Conservation (phyloP, 2,113 vertebrate genomes). For the Ranitomeya imitator region DNA sequence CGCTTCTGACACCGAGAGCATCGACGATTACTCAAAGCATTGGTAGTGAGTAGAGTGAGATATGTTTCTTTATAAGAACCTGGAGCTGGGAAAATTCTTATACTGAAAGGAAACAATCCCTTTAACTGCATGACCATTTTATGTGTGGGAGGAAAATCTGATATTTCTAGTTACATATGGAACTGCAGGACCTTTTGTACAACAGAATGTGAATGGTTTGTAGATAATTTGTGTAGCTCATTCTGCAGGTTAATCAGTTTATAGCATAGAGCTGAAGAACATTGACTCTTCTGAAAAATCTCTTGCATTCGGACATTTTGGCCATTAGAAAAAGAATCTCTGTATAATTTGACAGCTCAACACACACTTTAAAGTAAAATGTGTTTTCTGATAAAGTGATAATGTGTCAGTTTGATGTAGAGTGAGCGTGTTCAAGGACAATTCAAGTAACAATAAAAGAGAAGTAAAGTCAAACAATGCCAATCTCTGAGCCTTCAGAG, state of each 20-base stretch:
- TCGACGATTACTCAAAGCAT: no score
- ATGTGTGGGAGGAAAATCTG: background rate
- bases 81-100: no score
- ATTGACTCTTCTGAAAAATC: background rate
- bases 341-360: background rate
- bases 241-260: background rate
- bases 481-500: slow-evolving; percentile 26
- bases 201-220: background rate
- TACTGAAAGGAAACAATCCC: no score
- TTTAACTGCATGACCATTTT: background rate
- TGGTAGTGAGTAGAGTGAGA: no score
- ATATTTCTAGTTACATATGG: background rate
- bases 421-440: slow-evolving; percentile 53
- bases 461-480: slow-evolving; percentile 26
- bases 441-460: slow-evolving; percentile 39
- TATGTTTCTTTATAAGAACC: no score
- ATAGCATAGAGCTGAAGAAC: background rate
- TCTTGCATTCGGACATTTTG: background rate
- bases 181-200: background rate
- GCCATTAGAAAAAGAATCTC: background rate
- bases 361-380: slow-evolving; percentile 31
- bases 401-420: slow-evolving; percentile 40
- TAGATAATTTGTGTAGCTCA: no score
- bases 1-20: no score
- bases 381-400: slow-evolving; percentile 13